A percentile compares a stretch with the other conserved stretches of the same genome.
phyloP scores from a whole-genome alignment of 2,113 vertebrate genomes.

The Limnothrissa miodon region DNA sequence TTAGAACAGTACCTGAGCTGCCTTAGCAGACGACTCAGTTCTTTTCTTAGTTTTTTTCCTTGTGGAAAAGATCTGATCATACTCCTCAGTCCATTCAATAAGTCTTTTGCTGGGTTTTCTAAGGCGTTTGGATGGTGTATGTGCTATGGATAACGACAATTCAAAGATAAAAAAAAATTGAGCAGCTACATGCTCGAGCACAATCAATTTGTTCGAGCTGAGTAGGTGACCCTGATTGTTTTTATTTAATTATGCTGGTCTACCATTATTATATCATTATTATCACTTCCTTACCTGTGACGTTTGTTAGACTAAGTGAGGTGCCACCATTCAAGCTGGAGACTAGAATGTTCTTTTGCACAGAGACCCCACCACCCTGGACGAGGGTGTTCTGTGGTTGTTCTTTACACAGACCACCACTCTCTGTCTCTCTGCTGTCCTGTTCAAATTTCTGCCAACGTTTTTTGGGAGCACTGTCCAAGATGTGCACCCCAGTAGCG shows the following conservation, averaged over 20 bases:
- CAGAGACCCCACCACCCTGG: background rate
- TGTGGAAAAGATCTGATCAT: conserved; percentile 86
- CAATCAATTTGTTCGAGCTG: background rate
- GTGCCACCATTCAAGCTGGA: background rate
- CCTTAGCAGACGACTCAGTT: conserved; percentile 80
- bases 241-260: background rate
- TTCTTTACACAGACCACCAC: conserved; percentile 35
- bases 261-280: background rate
- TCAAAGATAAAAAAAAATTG: background rate
- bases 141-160: conserved; percentile 39
- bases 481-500: conserved; percentile 23
- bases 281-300: conserved; percentile 52
- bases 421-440: conserved; percentile 55
- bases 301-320: conserved; percentile 36
- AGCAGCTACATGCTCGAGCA: background rate
- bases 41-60: conserved; percentile 89
- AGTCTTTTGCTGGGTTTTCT: conserved; percentile 94
- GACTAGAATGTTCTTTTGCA: background rate
- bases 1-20: conserved; percentile 51
- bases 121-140: conserved; percentile 86
- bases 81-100: conserved; percentile 91
- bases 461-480: conserved; percentile 33
- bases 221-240: background rate
- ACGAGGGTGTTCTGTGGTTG: conserved; percentile 28
- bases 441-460: conserved; percentile 63